Evolutionary conservation across 1,140 invertebrate species (phyloP), one percentile per base, ranked within the genome.

Genomic region (Drosophila nebulosa): DNA sequence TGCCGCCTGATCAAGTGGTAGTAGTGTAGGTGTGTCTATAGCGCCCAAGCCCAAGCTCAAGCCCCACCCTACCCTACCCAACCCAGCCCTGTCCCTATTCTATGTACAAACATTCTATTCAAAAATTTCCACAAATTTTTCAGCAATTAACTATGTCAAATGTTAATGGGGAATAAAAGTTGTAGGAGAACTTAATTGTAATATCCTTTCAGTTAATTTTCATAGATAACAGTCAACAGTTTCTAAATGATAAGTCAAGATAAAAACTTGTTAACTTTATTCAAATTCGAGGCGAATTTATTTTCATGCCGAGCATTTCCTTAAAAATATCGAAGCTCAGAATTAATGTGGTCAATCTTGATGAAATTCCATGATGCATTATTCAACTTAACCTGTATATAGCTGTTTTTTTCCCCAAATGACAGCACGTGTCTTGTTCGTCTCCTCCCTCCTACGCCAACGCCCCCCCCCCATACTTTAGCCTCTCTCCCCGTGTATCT

Each of bases 1-100:
- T 42, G 50, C 27, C 69, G 56, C 58, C 39, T 74, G 63, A 66
- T 62, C 50, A 35, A 27, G 55, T 64, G 39, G 5, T 7, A 9
- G 39, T 30, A 30, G 62, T 86, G 69, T 85, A 80, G 78, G 81
- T 81, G 81, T 86, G 80, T 74, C 81, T 51, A 59, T 58, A 59
- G 35, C 12, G 24, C 74, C 57, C 64, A 39, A 68, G 60, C 73
- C 69, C 66, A 50, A 10, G 55, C 63, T 63, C 68, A 12, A 24
- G 9, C 50, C 32, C 21, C 2, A 12, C 32, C 36, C 36, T 39
- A 39, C n/a, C n/a, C 39, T 42, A 1, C 39, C 39, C 5, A 21
- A 21, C 39, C 39, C 39, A 0, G 6, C 14, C 16, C 5, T 42
- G 14, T 6, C 2, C 39, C 39, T 16, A 42, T 7, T 42, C 39